Evolutionary conservation across 2,888 invertebrate genomes (phyloP).

Genomic region (Oxyteleia sp.): DNA sequence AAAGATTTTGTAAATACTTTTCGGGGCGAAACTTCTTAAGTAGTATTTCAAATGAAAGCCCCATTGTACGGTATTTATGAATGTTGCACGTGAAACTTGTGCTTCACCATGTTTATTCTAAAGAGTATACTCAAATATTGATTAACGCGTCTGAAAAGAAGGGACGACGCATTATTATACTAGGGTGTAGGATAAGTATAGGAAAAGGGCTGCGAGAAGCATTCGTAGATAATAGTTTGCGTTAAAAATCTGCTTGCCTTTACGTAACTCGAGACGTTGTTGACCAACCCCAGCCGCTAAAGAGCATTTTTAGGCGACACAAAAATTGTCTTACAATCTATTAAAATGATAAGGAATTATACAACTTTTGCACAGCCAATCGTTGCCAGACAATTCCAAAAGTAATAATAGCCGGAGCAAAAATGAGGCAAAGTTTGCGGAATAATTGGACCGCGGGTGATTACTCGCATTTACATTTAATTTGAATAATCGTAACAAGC

Average conservation of each 20-base stretch:
- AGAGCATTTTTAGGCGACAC: too few relatives aligned
- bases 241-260: slow-evolving; percentile 36
- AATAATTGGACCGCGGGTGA: neutral
- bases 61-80: slow-evolving; percentile 27
- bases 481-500: neutral
- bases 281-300: too few relatives aligned
- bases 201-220: slow-evolving; percentile 51
- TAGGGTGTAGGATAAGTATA: slow-evolving; percentile 45
- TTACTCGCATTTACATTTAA: neutral
- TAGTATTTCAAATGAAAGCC: slow-evolving; percentile 36
- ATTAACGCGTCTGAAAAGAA: slow-evolving; percentile 67
- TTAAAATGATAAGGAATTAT: too few relatives aligned
- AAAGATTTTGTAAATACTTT: slow-evolving; percentile 10
- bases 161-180: slow-evolving; percentile 57
- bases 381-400: neutral
- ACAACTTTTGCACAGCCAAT: neutral
- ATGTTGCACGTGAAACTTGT: slow-evolving; percentile 53
- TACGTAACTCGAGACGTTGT: too few relatives aligned
- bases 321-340: too few relatives aligned
- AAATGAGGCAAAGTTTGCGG: neutral
- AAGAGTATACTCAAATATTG: slow-evolving; percentile 70
- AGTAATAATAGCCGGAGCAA: neutral
- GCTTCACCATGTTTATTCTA: slow-evolving; percentile 56
- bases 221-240: slow-evolving; percentile 47
- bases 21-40: slow-evolving; percentile 31